Evolutionary conservation across 2,797 vertebrate genomes (phyloP).

Genomic region (Sebastes trivittatus): DNA sequence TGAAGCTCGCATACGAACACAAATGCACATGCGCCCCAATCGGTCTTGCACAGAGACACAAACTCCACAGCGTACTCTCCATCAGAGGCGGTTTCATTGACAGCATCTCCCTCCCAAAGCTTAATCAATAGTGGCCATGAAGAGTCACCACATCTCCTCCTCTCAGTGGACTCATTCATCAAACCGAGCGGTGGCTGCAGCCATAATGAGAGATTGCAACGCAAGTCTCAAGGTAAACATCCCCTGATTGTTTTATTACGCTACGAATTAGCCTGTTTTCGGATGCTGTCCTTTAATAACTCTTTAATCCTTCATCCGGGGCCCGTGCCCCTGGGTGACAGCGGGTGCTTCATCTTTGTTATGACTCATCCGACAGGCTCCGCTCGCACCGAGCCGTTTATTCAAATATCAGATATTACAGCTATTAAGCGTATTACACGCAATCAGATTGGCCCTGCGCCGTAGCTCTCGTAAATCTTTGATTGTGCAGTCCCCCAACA

Average conservation of each 20-base stretch:
- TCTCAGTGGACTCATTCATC: slow-evolving; percentile 62
- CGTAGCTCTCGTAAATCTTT: slow-evolving; percentile 61
- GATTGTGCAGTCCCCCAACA: slow-evolving; percentile 43
- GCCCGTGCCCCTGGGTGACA: slow-evolving; percentile 61
- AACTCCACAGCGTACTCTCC: slow-evolving; percentile 18
- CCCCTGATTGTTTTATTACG: slow-evolving; percentile 70
- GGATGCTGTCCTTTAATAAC: slow-evolving; percentile 69
- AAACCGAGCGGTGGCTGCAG: slow-evolving; percentile 35
- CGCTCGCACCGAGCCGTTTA: slow-evolving; percentile 56
- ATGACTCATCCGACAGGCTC: slow-evolving; percentile 48
- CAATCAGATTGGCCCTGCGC: slow-evolving; percentile 38
- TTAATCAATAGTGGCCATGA: slow-evolving; percentile 68
- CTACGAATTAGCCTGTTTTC: slow-evolving; percentile 60
- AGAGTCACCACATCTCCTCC: slow-evolving; percentile 66
- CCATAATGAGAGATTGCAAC: slow-evolving; percentile 60
- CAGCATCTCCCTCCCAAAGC: slow-evolving; percentile 43
- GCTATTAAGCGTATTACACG: slow-evolving; percentile 68
- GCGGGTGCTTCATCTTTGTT: slow-evolving; percentile 70
- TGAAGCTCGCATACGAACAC: neutral
- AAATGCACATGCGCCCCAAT: neutral
- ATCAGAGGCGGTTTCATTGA: slow-evolving; percentile 50
- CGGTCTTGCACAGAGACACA: neutral
- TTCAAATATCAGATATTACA: slow-evolving; percentile 77
- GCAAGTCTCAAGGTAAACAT: slow-evolving; percentile 71
- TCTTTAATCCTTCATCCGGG: slow-evolving; percentile 71